These are phyloP conservation scores for Temnothorax curvispinosus DNA, from an alignment of 1,140 invertebrate species.

Conservation along the genomic window DNA sequence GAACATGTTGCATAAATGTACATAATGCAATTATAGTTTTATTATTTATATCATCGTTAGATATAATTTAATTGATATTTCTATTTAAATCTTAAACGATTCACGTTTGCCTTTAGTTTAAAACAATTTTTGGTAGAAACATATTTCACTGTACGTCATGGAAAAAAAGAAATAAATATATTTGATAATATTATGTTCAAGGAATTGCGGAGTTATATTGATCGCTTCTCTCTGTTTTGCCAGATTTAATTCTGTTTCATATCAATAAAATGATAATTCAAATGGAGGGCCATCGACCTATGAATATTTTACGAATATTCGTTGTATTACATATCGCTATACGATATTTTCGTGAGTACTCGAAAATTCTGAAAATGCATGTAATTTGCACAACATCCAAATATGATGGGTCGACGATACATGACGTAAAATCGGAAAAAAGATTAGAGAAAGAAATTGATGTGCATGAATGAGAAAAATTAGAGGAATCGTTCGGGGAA, in stretches of 20 bases:
- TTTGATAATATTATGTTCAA: conserved; percentile 1
- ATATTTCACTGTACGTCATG: not conserved
- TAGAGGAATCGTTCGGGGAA: not conserved
- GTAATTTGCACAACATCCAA: conserved; percentile 1
- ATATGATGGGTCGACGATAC: not conserved
- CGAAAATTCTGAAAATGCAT: conserved; percentile 22
- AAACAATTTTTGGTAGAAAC: not conserved
- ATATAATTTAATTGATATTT: conserved; percentile 14
- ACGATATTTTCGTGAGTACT: not conserved
- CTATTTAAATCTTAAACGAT: not conserved
- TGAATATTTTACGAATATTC: conserved; percentile 46
- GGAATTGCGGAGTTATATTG: not conserved
- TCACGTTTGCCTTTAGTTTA: not conserved
- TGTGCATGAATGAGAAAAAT: conserved; percentile 15
- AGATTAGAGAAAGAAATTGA: conserved; percentile 5
- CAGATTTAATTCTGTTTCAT: conserved; percentile 27
- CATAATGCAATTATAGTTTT: not conserved
- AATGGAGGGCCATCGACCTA: not conserved
- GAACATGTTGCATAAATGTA: not conserved
- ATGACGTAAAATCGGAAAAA: not conserved
- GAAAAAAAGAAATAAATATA: not conserved
- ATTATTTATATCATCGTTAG: not conserved
- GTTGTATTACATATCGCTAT: conserved; percentile 21
- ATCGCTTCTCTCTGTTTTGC: not conserved
- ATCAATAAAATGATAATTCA: conserved; percentile 34